Conservation (phyloP, 2,888 invertebrate genomes). For the Drosophila imparisetae region DNA sequence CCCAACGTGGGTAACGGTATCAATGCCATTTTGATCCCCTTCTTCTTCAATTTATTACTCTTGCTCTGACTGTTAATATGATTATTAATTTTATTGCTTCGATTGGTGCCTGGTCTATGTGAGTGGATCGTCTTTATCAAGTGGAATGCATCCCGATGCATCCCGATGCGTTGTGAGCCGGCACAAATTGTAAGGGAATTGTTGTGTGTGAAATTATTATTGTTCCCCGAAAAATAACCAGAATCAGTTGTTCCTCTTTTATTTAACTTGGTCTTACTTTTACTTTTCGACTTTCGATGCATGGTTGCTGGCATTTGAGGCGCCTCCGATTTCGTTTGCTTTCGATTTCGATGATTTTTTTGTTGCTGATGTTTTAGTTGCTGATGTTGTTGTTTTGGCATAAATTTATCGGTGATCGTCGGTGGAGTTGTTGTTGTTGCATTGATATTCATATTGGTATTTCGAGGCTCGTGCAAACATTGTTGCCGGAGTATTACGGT, state of each 20-base stretch:
- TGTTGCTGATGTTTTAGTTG: slow-evolving; percentile 4
- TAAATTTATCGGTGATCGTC: slow-evolving; percentile 23
- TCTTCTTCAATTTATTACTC: neutral
- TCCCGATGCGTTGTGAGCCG: slow-evolving; percentile 1
- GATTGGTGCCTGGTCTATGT: slow-evolving; percentile 13
- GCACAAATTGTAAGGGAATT: neutral
- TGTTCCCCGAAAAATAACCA: neutral
- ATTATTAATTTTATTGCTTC: slow-evolving; percentile 20
- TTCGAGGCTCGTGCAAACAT: neutral
- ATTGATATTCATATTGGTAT: neutral
- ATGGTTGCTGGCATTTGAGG: slow-evolving; percentile 41
- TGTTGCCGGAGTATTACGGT: neutral
- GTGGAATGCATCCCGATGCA: slow-evolving; percentile 4
- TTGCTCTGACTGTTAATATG: neutral
- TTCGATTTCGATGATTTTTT: slow-evolving; percentile 29
- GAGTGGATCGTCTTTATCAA: neutral
- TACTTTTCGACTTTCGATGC: slow-evolving; percentile 69
- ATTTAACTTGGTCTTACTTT: slow-evolving; percentile 51
- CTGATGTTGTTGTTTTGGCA: slow-evolving; percentile 27
- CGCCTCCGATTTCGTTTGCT: slow-evolving; percentile 20
- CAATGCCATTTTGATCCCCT: slow-evolving; percentile 65
- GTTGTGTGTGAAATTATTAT: neutral
- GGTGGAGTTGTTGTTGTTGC: slow-evolving; percentile 11
- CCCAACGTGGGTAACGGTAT: slow-evolving; percentile 82
- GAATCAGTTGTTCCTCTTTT: neutral